phyloP scores from a whole-genome alignment of 2,888 invertebrate species.

The Allolobophora icterica region DNA sequence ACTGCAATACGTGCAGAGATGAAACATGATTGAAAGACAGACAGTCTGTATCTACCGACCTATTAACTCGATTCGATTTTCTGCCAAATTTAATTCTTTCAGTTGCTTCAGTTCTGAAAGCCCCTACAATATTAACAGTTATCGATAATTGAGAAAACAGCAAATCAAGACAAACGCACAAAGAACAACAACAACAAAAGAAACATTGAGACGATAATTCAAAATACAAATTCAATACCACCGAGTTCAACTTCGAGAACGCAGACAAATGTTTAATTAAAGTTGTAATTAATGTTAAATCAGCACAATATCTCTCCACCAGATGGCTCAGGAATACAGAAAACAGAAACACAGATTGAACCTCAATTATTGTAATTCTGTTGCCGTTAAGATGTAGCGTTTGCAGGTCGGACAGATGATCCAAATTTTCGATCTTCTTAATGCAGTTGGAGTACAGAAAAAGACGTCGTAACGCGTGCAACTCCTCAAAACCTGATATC shows the following conservation, averaged over 20 bases:
- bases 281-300: too few species aligned
- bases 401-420: conserved; percentile 56
- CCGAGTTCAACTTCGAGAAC: too few species aligned
- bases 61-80: conserved; percentile 61
- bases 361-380: conserved; percentile 60
- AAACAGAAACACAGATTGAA: conserved; percentile 41
- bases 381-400: conserved; percentile 62
- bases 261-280: too few species aligned
- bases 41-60: conserved; percentile 52
- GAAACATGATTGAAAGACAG: neutral
- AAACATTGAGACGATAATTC: too few species aligned
- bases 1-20: neutral
- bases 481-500: conserved; percentile 52
- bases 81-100: conserved; percentile 61
- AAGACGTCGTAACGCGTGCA: conserved; percentile 55
- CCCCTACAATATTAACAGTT: conserved; percentile 53
- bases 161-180: too few species aligned
- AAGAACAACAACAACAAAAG: too few species aligned
- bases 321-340: too few species aligned
- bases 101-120: conserved; percentile 55
- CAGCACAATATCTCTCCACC: too few species aligned
- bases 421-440: conserved; percentile 58
- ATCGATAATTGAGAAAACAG: too few species aligned
- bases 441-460: conserved; percentile 63
- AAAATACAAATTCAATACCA: neutral